Evolutionary conservation across 23 tunicate species (phyloP), one percentile per base, ranked within the genome.

Genomic region (Ciona savignyi): DNA sequence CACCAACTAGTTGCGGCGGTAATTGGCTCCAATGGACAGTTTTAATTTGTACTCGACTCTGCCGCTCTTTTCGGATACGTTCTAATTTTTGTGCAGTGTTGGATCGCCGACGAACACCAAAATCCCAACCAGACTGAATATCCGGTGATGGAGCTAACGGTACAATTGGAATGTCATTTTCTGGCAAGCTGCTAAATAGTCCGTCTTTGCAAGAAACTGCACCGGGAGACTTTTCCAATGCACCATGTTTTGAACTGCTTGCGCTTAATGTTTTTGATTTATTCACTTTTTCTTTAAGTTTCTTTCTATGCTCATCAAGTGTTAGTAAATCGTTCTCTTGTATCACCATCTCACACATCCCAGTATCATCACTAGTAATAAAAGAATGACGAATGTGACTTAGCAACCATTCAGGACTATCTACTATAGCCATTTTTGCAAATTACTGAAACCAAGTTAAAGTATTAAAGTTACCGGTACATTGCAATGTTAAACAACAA

Each of bases 1-100:
- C 88, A 67, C 49, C 74, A 4, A 66, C 66, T 34, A 74, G 74
- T 42, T 65, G 74, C 56, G 74, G 74, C 22, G 79, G 80, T 65
- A 76, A 34, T 48, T 83, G 69, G 4, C 76, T 78, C 96, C 96
- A 89, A 66, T 81, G 88, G 4, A 89, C 74, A 67, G 84, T 77
- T 49, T 89, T 89, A 0, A 89, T 64, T 74, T 89, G 82, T 1
- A 89, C 70, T 49, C 96, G 76, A 62, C 61, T 89, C 42, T 89
- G 96, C 27, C 87, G 33, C 11, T 90, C 97, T 48, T 79, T 84
- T 25, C 89, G 74, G 30, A 90, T 90, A 19, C 90, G 77, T 33
- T 90, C 97, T 35, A 90, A 79, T 60, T 90, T 90, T 64, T 84
- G 90, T n/a, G 97, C 97, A 22, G 97, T 90, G 64, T 90, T 84